phyloP scores from a whole-genome alignment of 1,140 invertebrate genomes.

The Psilanteris sp. region DNA sequence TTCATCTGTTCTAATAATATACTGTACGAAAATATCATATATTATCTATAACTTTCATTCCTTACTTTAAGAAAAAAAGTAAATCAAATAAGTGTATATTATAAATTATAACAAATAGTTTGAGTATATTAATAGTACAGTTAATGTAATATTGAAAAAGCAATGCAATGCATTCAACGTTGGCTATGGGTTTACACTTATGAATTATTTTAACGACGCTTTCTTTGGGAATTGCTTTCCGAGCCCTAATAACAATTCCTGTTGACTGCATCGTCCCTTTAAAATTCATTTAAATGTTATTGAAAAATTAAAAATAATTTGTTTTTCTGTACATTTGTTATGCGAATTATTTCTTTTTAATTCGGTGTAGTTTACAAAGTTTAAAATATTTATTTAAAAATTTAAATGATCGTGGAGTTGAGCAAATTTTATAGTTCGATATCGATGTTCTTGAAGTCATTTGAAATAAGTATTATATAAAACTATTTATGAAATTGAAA shows the following conservation, averaged over 20 bases:
- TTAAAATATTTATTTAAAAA: conserved; percentile 1
- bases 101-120: conserved; percentile 22
- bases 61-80: conserved; percentile 13
- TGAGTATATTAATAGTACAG: conserved; percentile 22
- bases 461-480: conserved; percentile 31
- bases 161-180: conserved; percentile 1
- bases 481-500: conserved; percentile 37
- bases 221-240: conserved; percentile 65
- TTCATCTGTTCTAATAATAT: conserved; percentile 20
- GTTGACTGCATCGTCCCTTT: conserved; percentile 59
- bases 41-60: conserved; percentile 25
- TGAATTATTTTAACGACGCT: conserved; percentile 41
- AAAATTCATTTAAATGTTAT: conserved; percentile 1
- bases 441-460: conserved; percentile 59
- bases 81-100: conserved; percentile 27
- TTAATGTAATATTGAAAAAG: conserved; percentile 30
- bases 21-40: conserved; percentile 14
- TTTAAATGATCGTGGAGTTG: conserved; percentile 22
- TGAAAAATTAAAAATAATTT: neutral
- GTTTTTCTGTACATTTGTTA: neutral
- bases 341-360: conserved; percentile 4
- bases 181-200: conserved; percentile 10
- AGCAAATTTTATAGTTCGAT: conserved; percentile 62
- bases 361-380: neutral
- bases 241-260: conserved; percentile 73